These are phyloP conservation scores for Trachelus troglodyta DNA, from an alignment of 2,888 invertebrate species.

Conservation along the genomic window DNA sequence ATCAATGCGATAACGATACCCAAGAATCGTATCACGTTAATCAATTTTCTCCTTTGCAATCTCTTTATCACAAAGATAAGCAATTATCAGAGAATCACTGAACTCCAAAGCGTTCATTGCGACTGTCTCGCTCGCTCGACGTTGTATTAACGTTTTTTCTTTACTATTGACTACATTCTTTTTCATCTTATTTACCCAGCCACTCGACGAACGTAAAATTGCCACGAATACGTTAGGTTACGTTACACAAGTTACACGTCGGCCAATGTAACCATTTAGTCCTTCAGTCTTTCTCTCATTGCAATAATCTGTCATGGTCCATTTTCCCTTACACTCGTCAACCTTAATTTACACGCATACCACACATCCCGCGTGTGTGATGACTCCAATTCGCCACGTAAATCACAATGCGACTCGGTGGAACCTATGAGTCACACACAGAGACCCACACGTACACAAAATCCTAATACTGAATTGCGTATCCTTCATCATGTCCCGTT, in stretches of 20 bases:
- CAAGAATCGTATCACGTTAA: neutral
- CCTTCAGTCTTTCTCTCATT: slow-evolving; percentile 63
- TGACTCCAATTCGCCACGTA: too few species aligned
- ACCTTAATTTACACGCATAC: slow-evolving; percentile 21
- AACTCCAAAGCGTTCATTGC: too few species aligned
- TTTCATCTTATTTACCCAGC: neutral
- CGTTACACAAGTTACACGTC: slow-evolving; percentile 15
- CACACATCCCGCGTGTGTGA: too few species aligned
- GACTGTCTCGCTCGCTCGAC: slow-evolving; percentile 4
- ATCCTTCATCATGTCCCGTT: too few species aligned
- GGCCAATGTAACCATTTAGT: slow-evolving; percentile 31
- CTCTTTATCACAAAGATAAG: too few species aligned
- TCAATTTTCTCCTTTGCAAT: neutral
- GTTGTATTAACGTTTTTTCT: neutral
- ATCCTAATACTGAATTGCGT: too few species aligned
- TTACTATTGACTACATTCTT: slow-evolving; percentile 4
- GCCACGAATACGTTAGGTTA: slow-evolving; percentile 15
- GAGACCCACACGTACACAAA: too few species aligned
- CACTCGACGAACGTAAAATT: neutral
- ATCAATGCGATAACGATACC: too few species aligned
- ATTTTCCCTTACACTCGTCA: slow-evolving; percentile 35
- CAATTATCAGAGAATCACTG: too few species aligned
- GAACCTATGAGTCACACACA: too few species aligned
- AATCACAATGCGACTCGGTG: too few species aligned
- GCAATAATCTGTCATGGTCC: slow-evolving; percentile 58